phyloP scores from a whole-genome alignment of 2,113 vertebrate genomes.

The Grallaria varia region DNA sequence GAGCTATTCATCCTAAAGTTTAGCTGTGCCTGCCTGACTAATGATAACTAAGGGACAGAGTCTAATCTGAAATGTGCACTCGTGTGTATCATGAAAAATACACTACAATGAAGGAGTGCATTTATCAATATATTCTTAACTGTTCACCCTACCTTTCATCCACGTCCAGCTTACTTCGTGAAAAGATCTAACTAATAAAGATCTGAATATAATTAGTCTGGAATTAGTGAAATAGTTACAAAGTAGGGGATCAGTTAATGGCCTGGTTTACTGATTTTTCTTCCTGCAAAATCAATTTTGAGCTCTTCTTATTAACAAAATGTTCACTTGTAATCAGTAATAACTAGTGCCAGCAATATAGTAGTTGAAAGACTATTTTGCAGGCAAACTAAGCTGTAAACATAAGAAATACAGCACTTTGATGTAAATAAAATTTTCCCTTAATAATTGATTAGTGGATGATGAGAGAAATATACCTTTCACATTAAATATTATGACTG shows the following conservation, averaged over 20 bases:
- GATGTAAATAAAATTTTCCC: slow-evolving; percentile 30
- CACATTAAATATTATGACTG: slow-evolving; percentile 1
- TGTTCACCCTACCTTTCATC: background rate
- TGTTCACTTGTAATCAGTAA: slow-evolving; percentile 6
- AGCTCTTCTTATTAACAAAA: slow-evolving; percentile 9
- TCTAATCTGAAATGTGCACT: slow-evolving; percentile 48
- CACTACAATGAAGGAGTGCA: slow-evolving; percentile 20
- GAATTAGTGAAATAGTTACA: slow-evolving; percentile 31
- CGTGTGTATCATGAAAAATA: slow-evolving; percentile 49
- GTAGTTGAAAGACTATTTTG: background rate
- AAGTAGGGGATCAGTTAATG: background rate
- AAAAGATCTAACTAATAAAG: slow-evolving; percentile 7
- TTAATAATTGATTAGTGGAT: slow-evolving; percentile 51
- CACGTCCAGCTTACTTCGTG: background rate
- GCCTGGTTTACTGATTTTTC: slow-evolving; percentile 13
- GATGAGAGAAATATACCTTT: background rate
- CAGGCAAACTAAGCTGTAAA: slow-evolving; percentile 5
- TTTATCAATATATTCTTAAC: slow-evolving; percentile 43
- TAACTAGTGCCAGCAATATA: background rate
- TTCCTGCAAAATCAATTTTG: slow-evolving; percentile 17
- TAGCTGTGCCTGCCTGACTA: slow-evolving; percentile 53
- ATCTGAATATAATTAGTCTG: background rate
- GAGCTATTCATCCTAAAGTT: slow-evolving; percentile 25
- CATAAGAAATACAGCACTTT: slow-evolving; percentile 16
- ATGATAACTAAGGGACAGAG: slow-evolving; percentile 36